These are phyloP conservation scores for Leiothrix lutea DNA, from an alignment of 2,113 vertebrate species.

Conservation along the genomic window DNA sequence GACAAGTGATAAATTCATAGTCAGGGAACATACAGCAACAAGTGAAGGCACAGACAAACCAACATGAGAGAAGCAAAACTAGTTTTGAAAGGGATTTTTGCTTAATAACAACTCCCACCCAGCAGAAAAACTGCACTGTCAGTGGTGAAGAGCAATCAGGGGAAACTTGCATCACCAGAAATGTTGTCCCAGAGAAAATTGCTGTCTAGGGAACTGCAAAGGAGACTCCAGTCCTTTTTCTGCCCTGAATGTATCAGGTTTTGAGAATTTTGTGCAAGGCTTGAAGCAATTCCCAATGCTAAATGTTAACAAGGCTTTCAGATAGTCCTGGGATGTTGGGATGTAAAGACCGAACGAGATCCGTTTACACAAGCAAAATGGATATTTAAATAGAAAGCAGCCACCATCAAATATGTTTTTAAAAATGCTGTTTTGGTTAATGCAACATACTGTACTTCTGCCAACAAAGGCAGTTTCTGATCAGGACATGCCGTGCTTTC, in stretches of 20 bases:
- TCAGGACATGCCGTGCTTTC: slow-evolving; percentile 41
- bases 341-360: slow-evolving; percentile 43
- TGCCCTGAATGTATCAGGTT: neutral
- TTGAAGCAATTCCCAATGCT: slow-evolving; percentile 63
- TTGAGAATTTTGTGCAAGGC: slow-evolving; percentile 39
- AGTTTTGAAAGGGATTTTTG: neutral
- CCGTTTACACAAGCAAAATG: slow-evolving; percentile 63
- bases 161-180: neutral
- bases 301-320: slow-evolving; percentile 52
- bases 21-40: neutral
- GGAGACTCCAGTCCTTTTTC: neutral
- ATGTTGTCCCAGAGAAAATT: neutral
- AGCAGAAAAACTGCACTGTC: neutral
- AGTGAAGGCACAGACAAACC: neutral
- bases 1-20: neutral
- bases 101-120: neutral
- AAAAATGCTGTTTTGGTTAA: slow-evolving; percentile 68
- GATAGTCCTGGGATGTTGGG: slow-evolving; percentile 34
- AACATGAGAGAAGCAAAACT: neutral
- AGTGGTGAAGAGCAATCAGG: neutral
- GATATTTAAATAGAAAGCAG: slow-evolving; percentile 72
- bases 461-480: slow-evolving; percentile 72
- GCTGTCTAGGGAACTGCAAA: neutral
- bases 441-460: slow-evolving; percentile 52
- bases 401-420: slow-evolving; percentile 58